These are phyloP conservation scores for Eriocheir sinensis DNA, from an alignment of 1,140 invertebrate species.

Conservation along the genomic window DNA sequence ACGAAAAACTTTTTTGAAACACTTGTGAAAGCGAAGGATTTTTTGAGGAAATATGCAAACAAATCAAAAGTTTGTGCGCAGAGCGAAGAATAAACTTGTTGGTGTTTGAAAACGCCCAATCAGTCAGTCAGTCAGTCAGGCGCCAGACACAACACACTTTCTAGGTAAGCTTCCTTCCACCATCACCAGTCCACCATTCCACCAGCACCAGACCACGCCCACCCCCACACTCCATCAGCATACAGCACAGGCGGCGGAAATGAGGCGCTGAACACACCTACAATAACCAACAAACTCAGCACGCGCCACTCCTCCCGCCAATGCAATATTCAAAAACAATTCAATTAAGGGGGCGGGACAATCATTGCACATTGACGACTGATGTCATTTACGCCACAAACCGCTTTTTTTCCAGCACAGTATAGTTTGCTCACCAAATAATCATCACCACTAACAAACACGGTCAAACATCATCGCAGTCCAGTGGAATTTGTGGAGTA, in stretches of 20 bases:
- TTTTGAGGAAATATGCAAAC: neutral
- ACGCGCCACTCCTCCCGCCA: neutral
- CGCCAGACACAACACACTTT: too few species aligned
- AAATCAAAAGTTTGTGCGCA: neutral
- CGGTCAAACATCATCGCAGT: neutral
- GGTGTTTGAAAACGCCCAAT: neutral
- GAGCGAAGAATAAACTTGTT: neutral
- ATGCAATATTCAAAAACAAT: neutral
- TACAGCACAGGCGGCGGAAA: neutral
- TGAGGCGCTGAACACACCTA: neutral
- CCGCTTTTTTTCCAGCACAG: neutral
- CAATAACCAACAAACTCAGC: neutral
- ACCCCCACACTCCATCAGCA: neutral
- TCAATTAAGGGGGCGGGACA: neutral
- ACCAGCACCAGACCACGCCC: too few species aligned
- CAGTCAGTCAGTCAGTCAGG: neutral
- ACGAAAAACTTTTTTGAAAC: neutral
- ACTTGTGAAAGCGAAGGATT: neutral
- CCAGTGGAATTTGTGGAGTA: neutral
- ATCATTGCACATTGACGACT: constrained; percentile 3
- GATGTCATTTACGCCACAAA: neutral
- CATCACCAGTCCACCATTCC: neutral
- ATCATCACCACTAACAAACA: neutral
- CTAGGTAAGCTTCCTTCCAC: too few species aligned
- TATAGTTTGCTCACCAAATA: neutral